A percentile compares a stretch with the other conserved stretches of the same genome.
Evolutionary conservation across 2,888 invertebrate species (phyloP).

Genomic region (Scaptomyza polygonia): DNA sequence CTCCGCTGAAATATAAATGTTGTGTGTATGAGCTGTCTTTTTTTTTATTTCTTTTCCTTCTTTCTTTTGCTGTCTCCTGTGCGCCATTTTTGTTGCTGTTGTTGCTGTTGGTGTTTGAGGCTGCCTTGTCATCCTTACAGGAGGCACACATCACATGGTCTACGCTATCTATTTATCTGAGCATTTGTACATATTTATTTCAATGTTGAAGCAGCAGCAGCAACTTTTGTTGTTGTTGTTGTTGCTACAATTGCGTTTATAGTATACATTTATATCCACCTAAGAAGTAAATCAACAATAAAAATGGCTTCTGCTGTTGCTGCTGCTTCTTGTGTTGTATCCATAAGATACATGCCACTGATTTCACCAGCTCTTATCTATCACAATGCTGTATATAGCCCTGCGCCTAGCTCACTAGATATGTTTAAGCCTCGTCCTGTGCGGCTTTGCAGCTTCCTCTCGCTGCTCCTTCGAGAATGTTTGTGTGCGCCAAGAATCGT

Average conservation of each 20-base stretch:
- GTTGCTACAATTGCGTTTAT: slow-evolving; percentile 73
- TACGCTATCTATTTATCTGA: slow-evolving; percentile 68
- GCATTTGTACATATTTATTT: slow-evolving; percentile 82
- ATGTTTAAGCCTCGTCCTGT: slow-evolving; percentile 46
- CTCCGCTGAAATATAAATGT: slow-evolving; percentile 84
- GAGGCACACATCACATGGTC: slow-evolving; percentile 59
- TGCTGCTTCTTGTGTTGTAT: slow-evolving; percentile 49
- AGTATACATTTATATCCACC: slow-evolving; percentile 23
- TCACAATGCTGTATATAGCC: slow-evolving; percentile 44
- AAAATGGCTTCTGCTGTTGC: slow-evolving; percentile 56
- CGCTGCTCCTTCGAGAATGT: slow-evolving; percentile 4
- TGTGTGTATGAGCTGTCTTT: slow-evolving; percentile 74
- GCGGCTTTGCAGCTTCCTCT: slow-evolving; percentile 2
- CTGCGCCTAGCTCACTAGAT: slow-evolving; percentile 62
- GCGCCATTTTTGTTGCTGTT: slow-evolving; percentile 72
- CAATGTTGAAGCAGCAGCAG: slow-evolving; percentile 60
- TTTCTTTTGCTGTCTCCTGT: slow-evolving; percentile 50
- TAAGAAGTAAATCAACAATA: slow-evolving; percentile 75
- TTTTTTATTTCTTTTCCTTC: slow-evolving; percentile 24
- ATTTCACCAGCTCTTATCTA: slow-evolving; percentile 78
- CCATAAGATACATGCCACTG: slow-evolving; percentile 77
- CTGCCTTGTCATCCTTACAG: slow-evolving; percentile 55
- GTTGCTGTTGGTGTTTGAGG: slow-evolving; percentile 39
- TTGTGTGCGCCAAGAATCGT: slow-evolving; percentile 68
- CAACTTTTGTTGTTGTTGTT: slow-evolving; percentile 21